phyloP scores from a whole-genome alignment of 2,888 invertebrate genomes.

The Eudemis profundana region DNA sequence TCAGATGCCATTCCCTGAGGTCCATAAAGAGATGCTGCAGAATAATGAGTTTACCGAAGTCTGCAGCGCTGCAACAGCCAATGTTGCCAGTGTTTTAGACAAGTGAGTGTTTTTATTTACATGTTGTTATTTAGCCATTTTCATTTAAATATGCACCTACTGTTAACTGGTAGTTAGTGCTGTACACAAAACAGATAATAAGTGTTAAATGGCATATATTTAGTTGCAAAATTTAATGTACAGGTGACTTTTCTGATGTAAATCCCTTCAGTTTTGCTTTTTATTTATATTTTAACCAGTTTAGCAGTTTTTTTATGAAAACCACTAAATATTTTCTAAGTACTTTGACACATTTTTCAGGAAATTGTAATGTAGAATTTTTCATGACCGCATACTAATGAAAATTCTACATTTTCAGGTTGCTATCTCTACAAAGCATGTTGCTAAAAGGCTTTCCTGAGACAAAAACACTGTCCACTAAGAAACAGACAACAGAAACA shows the following conservation, averaged over 20 bases:
- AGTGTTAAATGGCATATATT: no score
- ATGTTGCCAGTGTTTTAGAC: conserved; percentile 86
- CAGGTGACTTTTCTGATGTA: no score
- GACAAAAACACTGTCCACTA: conserved; percentile 83
- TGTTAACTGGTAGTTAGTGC: no score
- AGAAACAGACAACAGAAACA: conserved; percentile 54
- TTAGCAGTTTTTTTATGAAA: no score
- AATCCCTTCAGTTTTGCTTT: no score
- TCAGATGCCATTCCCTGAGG: conserved; percentile 89
- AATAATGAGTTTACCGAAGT: conserved; percentile 82
- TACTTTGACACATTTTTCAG: no score
- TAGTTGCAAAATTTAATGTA: no score
- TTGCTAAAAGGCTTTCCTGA: conserved; percentile 88
- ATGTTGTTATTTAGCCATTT: no score
- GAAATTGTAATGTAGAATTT: not conserved
- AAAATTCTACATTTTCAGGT: conserved; percentile 62
- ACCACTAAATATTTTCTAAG: no score
- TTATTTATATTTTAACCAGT: no score
- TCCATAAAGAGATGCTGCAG: conserved; percentile 75
- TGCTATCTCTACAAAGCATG: conserved; percentile 71
- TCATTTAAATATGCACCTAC: no score
- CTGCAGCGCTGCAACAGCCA: conserved; percentile 80
- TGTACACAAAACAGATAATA: no score
- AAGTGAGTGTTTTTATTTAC: conserved; percentile 71
- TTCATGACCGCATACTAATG: not conserved